Conservation (phyloP, 2,797 vertebrate genomes). For the Acanthurus leucopareius region DNA sequence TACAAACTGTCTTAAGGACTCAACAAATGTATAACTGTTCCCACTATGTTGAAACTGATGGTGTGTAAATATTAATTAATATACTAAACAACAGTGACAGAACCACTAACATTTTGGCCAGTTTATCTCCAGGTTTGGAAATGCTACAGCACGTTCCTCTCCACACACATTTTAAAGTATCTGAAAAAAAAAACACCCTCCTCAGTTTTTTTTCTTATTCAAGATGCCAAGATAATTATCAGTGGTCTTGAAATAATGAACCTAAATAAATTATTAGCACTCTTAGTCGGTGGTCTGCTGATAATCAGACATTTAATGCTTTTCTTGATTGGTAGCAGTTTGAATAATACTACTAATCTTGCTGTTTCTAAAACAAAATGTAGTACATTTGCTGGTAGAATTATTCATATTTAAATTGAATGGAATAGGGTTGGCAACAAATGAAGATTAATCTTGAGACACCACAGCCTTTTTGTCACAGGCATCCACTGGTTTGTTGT, state of each 20-base stretch:
- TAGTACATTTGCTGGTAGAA: neutral
- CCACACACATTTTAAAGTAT: too few relatives aligned
- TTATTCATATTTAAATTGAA: neutral
- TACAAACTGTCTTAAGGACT: conserved; percentile 39
- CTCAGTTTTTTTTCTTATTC: neutral
- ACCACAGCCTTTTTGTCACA: neutral
- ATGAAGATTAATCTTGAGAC: conserved; percentile 13
- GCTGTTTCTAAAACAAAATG: neutral
- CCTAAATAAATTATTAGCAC: neutral
- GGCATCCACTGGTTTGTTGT: conserved; percentile 28
- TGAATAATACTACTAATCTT: neutral
- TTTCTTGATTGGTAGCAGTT: neutral
- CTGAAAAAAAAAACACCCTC: too few relatives aligned
- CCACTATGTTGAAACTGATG: neutral
- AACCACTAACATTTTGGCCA: neutral
- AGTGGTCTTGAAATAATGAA: conserved; percentile 9
- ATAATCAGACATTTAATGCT: conserved; percentile 8
- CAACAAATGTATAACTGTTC: conserved; percentile 17
- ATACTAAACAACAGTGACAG: conserved; percentile 2
- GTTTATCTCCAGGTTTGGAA: neutral
- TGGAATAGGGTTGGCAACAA: neutral
- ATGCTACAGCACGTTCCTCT: neutral
- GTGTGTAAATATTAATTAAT: neutral
- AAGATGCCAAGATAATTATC: conserved; percentile 4
- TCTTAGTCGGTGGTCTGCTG: neutral